Base-by-base conservation (phyloP, 2,797 vertebrate genomes). In the Ficedula albicollis region DNA sequence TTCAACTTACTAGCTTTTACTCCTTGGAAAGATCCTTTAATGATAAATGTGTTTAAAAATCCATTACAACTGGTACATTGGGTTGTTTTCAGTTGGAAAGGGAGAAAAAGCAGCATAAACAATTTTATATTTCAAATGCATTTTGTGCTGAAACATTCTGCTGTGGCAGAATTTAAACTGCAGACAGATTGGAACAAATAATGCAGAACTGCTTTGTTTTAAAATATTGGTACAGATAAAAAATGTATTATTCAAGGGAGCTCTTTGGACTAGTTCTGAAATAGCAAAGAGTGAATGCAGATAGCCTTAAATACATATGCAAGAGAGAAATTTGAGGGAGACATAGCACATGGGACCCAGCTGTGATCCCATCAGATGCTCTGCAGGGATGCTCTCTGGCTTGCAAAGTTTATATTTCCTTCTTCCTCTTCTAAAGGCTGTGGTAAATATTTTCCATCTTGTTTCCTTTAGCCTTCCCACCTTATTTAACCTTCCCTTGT, bases 161-260 rank as follows among this genome's bases (percentile, higher is more conserved):
- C 88, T 87, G 41, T 6, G 14, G 66, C n/a, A 84, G 67, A 91
- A 85, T 81, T 85, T 91, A 84, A 93, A 91, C 92, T 84, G 74
- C 94, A 91, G 84, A 79, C 58, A 70, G 91, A 96, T 89, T 93
- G 91, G 94, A 96, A 90, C 84, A 95, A 96, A 95, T 77, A 94
- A 91, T 69, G 76, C 49, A 64, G 48, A 64, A 75, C 87, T 84
- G 74, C 69, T 92, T 94, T 96, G 95, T 94, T 97, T 91, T 93
- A 96, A 97, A 97, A 95, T 92, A 91, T 59, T 52, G 85, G 72
- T 84, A 17, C 18, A 87, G 90, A 91, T 86, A 81, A 78, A 78
- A 93, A 93, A 96, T 87, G 91, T 80, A 88, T 97, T 95, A 95
- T 97, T 97, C 93, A 90, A 93, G 39, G 67, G 38, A 59, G 60